A percentile compares a stretch with the other conserved stretches of the same genome.
Conservation (phyloP, 2,113 vertebrate species). For the Paraplagusia blochii region DNA sequence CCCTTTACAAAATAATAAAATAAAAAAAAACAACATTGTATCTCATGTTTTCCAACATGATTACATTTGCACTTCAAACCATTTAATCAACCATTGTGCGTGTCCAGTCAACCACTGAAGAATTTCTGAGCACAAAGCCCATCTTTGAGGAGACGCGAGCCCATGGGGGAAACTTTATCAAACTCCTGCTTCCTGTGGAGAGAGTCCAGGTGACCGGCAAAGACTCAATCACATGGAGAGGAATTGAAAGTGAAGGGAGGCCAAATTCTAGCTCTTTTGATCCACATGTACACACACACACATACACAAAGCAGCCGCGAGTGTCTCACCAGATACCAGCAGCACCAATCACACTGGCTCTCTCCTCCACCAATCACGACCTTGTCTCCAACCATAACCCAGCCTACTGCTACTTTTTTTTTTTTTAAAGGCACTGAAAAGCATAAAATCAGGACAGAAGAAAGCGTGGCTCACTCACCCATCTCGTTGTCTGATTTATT, state of each 20-base stretch:
- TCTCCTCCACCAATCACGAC: constrained; percentile 55
- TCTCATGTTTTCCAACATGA: constrained; percentile 69
- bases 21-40: constrained; percentile 28
- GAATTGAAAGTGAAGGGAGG: constrained; percentile 29
- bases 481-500: constrained; percentile 97
- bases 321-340: constrained; percentile 44
- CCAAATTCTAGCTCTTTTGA: constrained; percentile 62
- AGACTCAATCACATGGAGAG: constrained; percentile 33
- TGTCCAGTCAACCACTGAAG: constrained; percentile 74
- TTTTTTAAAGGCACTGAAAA: constrained; percentile 29
- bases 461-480: constrained; percentile 81
- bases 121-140: constrained; percentile 75
- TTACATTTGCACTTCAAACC: constrained; percentile 87
- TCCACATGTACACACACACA: constrained; percentile 40
- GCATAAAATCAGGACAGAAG: constrained; percentile 29
- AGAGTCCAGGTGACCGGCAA: constrained; percentile 74
- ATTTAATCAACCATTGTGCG: constrained; percentile 82
- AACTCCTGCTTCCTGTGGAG: constrained; percentile 63
- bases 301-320: constrained; percentile 50
- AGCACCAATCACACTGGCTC: constrained; percentile 51
- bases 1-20: constrained; percentile 71
- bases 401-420: constrained; percentile 31
- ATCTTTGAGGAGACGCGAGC: constrained; percentile 76
- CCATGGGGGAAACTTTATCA: constrained; percentile 76
- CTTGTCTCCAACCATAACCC: constrained; percentile 46